Conservation (phyloP, 1,140 invertebrate species). For the Plutomurus gul region DNA sequence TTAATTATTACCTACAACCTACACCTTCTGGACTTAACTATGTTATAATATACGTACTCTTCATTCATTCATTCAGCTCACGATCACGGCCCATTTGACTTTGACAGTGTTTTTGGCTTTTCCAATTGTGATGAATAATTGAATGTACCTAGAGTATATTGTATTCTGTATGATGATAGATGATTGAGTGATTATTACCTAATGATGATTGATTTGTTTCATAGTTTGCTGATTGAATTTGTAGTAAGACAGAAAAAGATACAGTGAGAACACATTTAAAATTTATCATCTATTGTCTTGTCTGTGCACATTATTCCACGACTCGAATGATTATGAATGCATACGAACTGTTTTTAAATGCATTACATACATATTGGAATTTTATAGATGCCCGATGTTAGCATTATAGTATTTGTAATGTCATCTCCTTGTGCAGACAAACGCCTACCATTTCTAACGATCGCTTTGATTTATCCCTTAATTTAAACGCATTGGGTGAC, state of each 20-base stretch:
- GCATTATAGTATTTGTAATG: too few relatives aligned
- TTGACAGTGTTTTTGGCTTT: conserved; percentile 21
- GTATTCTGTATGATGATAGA: conserved; percentile 29
- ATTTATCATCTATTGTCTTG: neutral
- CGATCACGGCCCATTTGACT: conserved; percentile 15
- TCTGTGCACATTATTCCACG: neutral
- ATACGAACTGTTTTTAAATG: too few relatives aligned
- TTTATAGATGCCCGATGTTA: too few relatives aligned
- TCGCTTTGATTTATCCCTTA: too few relatives aligned
- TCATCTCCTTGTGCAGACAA: too few relatives aligned
- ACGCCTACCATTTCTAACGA: too few relatives aligned
- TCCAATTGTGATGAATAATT: conserved; percentile 27
- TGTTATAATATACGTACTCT: neutral
- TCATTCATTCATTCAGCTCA: conserved; percentile 21
- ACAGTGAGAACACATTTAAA: conserved; percentile 29
- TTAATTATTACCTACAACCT: neutral
- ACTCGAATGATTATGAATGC: too few relatives aligned
- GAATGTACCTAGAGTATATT: conserved; percentile 29
- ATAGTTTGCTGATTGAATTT: conserved; percentile 30
- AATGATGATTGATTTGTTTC: conserved; percentile 28
- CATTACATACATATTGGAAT: too few relatives aligned
- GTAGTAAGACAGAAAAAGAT: conserved; percentile 29
- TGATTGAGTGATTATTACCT: conserved; percentile 29
- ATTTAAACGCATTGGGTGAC: too few relatives aligned
- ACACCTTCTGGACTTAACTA: conserved; percentile 24